phyloP scores from a whole-genome alignment of 2,797 vertebrate genomes.

The Yasuhikotakia modesta region DNA sequence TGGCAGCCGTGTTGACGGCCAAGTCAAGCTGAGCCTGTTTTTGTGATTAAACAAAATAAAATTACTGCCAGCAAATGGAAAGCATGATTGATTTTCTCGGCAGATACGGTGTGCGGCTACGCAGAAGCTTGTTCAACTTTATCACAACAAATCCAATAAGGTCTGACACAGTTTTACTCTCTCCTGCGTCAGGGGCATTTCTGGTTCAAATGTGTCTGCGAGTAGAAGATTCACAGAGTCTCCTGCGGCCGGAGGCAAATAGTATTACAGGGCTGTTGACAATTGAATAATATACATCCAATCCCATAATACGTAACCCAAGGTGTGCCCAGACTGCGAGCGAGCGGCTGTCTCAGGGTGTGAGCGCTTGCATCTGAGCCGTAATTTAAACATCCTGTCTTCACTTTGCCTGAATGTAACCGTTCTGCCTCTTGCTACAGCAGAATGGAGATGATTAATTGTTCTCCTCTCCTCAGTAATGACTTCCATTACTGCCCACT shows the following conservation, averaged over 20 bases:
- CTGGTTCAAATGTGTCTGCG: slow-evolving; percentile 19
- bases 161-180: slow-evolving; percentile 60
- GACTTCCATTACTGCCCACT: slow-evolving; percentile 73
- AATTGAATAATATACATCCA: slow-evolving; percentile 8
- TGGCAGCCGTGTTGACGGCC: slow-evolving; percentile 63
- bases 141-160: slow-evolving; percentile 70
- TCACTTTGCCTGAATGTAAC: slow-evolving; percentile 46
- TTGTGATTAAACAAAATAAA: slow-evolving; percentile 74
- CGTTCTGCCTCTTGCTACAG: slow-evolving; percentile 59
- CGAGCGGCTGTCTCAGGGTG: neutral
- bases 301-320: neutral
- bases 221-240: neutral
- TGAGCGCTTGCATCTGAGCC: neutral
- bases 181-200: slow-evolving; percentile 56
- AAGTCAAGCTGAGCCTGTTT: slow-evolving; percentile 62
- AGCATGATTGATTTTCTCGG: slow-evolving; percentile 71
- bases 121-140: slow-evolving; percentile 69
- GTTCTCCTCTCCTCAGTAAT: slow-evolving; percentile 70
- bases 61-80: slow-evolving; percentile 69
- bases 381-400: slow-evolving; percentile 49
- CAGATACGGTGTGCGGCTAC: slow-evolving; percentile 61
- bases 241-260: slow-evolving; percentile 2
- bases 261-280: slow-evolving; percentile 1
- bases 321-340: neutral
- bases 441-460: slow-evolving; percentile 69